Base-by-base conservation (phyloP, 2,888 invertebrate genomes). In the Chloroclystis v-ata region DNA sequence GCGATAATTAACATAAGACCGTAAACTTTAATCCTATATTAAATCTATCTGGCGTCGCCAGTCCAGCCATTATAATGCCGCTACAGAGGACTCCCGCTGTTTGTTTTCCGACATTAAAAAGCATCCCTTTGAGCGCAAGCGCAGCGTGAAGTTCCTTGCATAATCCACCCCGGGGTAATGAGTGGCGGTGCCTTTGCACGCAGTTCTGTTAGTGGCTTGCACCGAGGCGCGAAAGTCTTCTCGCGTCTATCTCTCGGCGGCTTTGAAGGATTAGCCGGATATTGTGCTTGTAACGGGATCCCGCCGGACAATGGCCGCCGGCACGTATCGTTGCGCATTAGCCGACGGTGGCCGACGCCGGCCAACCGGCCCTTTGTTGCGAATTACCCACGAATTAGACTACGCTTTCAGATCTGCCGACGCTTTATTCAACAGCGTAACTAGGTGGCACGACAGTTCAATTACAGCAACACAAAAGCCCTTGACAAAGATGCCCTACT, bases 331-430 rank as follows among this genome's bases (percentile, higher is more conserved):
- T 86, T 84, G 85, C 85, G 66, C 79, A 80, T 86, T 82, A 86
- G 72, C 71, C 78, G 20, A 35, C 20, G 35, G 35, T 65, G 67
- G 68, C 61, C 74, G 72, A 67, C 71, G 69, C 66, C 60, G 72
- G 67, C 33, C 10, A 9, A 63, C 72, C 60, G 48, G 49, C 47
- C 65, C 56, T 78, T 87, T 85, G 84, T 87, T 71, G 67, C 67
- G 72, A 85, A 85, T 86, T 84, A 86, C 73, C 73, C 68, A 65
- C 78, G 78, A 86, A 85, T 86, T 86, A 86, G 69, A 81, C 78
- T 69, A 66, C 60, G 57, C 75, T 76, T 82, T 78, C 73, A 67
- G 60, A 49, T 54, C 61, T 55, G 64, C 78, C 82, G 82, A 63
- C 67, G 56, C 56, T 50, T 69, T 71, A 72, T 76, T 61, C 64